Base-by-base conservation (phyloP, 2,888 invertebrate genomes). In the Lagria hirta region DNA sequence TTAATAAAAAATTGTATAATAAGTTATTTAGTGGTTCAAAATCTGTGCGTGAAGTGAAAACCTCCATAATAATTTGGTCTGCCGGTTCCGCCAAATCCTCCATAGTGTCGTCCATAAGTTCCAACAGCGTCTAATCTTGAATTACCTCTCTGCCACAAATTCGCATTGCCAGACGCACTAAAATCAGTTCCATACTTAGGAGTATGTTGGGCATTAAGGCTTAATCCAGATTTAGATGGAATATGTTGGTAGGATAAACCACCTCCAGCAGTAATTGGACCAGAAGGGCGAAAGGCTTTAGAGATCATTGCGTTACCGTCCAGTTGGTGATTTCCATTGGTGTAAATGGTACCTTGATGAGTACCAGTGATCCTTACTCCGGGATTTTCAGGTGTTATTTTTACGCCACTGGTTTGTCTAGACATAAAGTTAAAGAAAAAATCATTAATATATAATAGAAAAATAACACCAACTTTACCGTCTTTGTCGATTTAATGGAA, bases 171-270 rank as follows among this genome's bases (percentile, higher is more conserved):
- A 3, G 54, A 52, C 26, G 58, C 60, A 16, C 26, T 40, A 2
- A 61, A 24, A 30, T 58, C 56, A 7, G 62, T 62, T 12, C 62
- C 62, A 40, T 35, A 51, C 6, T 50, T 30, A 4, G 52, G 45
- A 2, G 52, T 48, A 8, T 51, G 52, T 13, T 57, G 52, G 10
- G 56, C 62, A 2, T 42, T 43, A 5, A 57, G 3, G 18, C 54
- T 57, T 4, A 58, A 38, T 15, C 29, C 20, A 7, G 58, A 56
- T 4, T 52, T 51, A 12, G 52, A 52, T 3, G 60, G 59, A 16
- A 47, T 49, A 43, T 61, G 56, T n/a, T 34, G 15, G 35, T 58
- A 62, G 23, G 54, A 56, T 26, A 62, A 18, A 6, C 49, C 49
- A 11, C 59, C 60, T 33, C 58, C 57, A 34, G 47, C 29, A 6